These are phyloP conservation scores for Eulacestoma nigropectus DNA, from an alignment of 2,113 vertebrate genomes.

Conservation along the genomic window DNA sequence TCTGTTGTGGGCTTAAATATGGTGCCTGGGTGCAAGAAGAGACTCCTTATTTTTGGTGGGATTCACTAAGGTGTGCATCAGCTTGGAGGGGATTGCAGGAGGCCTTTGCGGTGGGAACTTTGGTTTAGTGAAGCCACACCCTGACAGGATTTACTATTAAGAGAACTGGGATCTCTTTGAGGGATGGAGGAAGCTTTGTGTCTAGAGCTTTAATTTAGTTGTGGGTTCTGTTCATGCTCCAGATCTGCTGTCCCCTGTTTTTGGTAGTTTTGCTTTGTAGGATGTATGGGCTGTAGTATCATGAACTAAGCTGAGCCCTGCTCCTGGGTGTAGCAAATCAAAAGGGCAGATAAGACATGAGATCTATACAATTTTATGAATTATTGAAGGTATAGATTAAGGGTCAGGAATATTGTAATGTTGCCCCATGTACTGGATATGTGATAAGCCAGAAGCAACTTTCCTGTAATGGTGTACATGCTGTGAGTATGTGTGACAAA, in stretches of 20 bases:
- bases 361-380: background rate
- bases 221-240: background rate
- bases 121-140: background rate
- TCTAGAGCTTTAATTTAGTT: background rate
- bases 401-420: background rate
- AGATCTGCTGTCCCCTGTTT: background rate
- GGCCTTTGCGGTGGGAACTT: background rate
- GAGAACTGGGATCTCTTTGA: background rate
- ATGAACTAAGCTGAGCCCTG: background rate
- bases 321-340: background rate
- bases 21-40: background rate
- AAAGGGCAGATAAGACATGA: background rate
- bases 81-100: background rate
- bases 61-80: rapidly evolving
- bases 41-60: background rate
- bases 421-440: background rate
- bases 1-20: background rate
- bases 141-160: background rate
- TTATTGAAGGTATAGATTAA: background rate
- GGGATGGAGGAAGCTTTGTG: background rate
- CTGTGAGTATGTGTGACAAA: background rate
- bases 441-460: background rate
- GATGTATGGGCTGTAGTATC: background rate
- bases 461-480: background rate
- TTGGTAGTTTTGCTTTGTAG: background rate